Evolutionary conservation across 2,797 vertebrate genomes (phyloP).

Genomic region (Hafferia zeledoni): DNA sequence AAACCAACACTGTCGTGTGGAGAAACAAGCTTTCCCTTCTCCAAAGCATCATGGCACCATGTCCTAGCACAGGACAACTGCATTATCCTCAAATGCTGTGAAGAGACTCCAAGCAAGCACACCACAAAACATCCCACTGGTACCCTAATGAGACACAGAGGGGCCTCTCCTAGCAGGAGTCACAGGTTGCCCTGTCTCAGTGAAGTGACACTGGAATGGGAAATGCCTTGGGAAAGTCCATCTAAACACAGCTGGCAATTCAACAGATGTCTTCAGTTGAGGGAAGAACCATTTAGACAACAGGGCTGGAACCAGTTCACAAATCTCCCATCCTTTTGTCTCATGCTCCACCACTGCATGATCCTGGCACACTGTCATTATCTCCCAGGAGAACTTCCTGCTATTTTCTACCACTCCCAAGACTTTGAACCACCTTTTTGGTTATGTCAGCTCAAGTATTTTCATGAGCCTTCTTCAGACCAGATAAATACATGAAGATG

Average conservation of each 20-base stretch:
- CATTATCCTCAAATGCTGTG: background rate
- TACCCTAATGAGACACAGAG: background rate
- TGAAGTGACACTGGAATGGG: background rate
- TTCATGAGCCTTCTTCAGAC: background rate
- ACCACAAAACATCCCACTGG: background rate
- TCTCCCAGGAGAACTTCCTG: background rate
- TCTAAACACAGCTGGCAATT: background rate
- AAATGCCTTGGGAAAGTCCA: background rate
- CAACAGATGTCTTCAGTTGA: background rate
- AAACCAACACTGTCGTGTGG: background rate
- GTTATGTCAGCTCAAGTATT: background rate
- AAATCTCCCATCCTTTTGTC: background rate
- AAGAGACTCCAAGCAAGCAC: background rate
- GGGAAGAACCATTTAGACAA: background rate
- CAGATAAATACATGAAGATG: background rate
- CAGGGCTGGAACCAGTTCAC: background rate
- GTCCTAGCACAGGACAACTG: background rate
- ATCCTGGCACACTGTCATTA: background rate
- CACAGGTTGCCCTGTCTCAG: background rate
- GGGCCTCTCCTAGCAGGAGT: background rate
- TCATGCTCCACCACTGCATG: background rate
- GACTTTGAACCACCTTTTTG: background rate
- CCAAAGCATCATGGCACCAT: accelerated
- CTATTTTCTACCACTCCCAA: background rate
- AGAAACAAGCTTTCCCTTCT: background rate